Evolutionary conservation across 2,888 invertebrate species (phyloP).

Genomic region (Meghimatium bilineatum): DNA sequence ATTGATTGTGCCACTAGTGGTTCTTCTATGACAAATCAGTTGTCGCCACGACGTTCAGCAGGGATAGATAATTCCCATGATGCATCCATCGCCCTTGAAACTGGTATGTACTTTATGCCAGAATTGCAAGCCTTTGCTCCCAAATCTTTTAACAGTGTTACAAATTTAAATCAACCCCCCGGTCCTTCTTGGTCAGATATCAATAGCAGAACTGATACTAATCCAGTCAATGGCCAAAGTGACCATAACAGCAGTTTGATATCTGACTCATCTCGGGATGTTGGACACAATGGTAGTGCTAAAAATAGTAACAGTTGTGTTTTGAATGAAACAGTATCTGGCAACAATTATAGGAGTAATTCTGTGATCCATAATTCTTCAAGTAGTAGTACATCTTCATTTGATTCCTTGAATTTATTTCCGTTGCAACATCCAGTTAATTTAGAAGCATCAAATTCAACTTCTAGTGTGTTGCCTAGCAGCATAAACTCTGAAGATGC

Average conservation of each 20-base stretch:
- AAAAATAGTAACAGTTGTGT: not conserved
- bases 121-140: constrained; percentile 34
- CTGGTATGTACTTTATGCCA: constrained; percentile 39
- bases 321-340: not conserved
- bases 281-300: not conserved
- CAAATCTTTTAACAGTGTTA: not conserved
- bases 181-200: not conserved
- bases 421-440: not conserved
- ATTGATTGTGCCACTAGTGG: not conserved
- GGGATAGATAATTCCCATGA: not conserved
- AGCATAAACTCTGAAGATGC: not conserved
- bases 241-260: too few relatives aligned
- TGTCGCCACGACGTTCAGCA: not conserved
- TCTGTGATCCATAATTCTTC: not conserved
- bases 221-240: not conserved
- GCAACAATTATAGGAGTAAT: not conserved
- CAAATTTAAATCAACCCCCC: not conserved
- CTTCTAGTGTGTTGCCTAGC: not conserved
- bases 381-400: not conserved
- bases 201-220: not conserved
- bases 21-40: not conserved
- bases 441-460: not conserved
- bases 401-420: not conserved
- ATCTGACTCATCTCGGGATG: not conserved
- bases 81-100: not conserved